Evolutionary conservation across 2,797 vertebrate genomes (phyloP).

Genomic region (Epinephelus coioides): DNA sequence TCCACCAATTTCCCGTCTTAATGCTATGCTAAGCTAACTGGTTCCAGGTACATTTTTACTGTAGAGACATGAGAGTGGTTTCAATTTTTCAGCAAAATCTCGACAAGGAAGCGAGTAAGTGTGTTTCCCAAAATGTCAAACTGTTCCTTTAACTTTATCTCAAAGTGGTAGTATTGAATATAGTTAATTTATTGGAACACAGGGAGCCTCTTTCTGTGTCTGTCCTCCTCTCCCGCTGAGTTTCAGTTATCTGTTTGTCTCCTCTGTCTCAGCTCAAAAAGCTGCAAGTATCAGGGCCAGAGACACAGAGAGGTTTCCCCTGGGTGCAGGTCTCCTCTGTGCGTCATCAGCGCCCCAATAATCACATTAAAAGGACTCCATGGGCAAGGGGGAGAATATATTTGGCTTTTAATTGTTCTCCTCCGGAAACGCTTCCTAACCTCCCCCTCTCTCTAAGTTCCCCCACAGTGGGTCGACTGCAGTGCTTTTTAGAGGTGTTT

Average conservation of each 20-base stretch:
- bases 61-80: not conserved
- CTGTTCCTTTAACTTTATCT: not conserved
- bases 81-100: not conserved
- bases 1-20: too few species aligned
- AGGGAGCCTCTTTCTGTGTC: too few species aligned
- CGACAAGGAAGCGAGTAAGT: too few species aligned
- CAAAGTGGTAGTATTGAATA: not conserved
- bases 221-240: not conserved
- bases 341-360: slow-evolving; percentile 45
- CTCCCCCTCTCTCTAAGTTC: slow-evolving; percentile 12
- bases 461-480: slow-evolving; percentile 36
- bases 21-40: too few species aligned
- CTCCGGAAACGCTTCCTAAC: slow-evolving; percentile 40
- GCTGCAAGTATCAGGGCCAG: slow-evolving; percentile 2
- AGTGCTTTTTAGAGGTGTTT: slow-evolving; percentile 22
- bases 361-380: slow-evolving; percentile 54
- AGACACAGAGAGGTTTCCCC: slow-evolving; percentile 27
- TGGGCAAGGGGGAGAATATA: slow-evolving; percentile 45
- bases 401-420: slow-evolving; percentile 70
- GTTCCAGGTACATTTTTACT: not conserved
- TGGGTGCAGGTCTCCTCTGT: slow-evolving; percentile 46
- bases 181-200: not conserved
- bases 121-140: not conserved
- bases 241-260: not conserved
- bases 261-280: slow-evolving; percentile 9